phyloP scores from a whole-genome alignment of 2,113 vertebrate genomes.

The Bufo bufo region DNA sequence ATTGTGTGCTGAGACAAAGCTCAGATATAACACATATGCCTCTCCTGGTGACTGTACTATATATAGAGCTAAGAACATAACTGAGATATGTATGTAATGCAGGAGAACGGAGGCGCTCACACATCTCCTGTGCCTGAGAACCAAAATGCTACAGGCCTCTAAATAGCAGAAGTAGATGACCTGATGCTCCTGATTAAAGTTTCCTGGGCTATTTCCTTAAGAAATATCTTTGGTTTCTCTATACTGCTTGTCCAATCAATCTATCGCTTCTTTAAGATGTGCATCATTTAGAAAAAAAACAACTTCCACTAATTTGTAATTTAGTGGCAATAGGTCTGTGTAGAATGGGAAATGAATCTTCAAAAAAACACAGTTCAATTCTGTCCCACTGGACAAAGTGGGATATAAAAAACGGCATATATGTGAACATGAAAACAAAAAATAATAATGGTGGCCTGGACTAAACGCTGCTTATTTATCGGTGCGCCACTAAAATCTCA shows the following conservation, averaged over 20 bases:
- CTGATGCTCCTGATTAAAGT: not conserved
- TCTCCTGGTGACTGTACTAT: slow-evolving; percentile 23
- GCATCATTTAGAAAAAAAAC: not conserved
- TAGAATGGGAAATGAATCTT: not conserved
- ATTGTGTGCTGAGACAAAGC: slow-evolving; percentile 57
- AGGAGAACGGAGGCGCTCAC: not conserved
- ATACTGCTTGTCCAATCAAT: not conserved
- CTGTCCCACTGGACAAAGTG: not conserved
- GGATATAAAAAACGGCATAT: no score
- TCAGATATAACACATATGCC: slow-evolving; percentile 47
- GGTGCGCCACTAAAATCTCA: no score
- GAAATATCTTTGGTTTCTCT: not conserved
- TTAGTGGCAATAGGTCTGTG: not conserved
- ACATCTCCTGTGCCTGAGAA: not conserved
- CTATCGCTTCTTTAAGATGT: not conserved
- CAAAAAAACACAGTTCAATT: not conserved
- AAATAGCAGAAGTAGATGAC: not conserved
- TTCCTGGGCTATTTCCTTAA: not conserved
- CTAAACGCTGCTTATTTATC: no score
- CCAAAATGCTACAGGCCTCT: not conserved
- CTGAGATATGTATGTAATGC: slow-evolving; percentile 26
- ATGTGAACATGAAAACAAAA: no score
- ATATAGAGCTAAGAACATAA: slow-evolving; percentile 26
- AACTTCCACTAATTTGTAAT: not conserved
- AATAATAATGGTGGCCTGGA: no score